Conservation (phyloP, 2,797 vertebrate genomes). For the Botia kubotai region DNA sequence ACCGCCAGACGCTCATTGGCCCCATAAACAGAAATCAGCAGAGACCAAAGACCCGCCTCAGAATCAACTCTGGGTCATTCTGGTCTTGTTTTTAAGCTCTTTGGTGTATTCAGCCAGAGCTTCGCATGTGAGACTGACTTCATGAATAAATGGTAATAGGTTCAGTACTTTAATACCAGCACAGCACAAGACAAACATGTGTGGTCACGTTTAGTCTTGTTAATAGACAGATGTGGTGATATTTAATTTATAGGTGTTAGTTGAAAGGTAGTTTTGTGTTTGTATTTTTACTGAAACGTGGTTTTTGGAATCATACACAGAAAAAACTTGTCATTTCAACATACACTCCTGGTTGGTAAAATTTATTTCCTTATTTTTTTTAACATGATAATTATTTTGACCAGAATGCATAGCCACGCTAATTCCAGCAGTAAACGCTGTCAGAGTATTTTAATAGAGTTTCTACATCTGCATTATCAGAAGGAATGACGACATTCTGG, state of each 20-base stretch:
- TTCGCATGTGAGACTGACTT: slow-evolving; percentile 6
- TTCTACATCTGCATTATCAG: background rate
- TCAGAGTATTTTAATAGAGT: background rate
- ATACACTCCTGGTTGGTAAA: too few relatives aligned
- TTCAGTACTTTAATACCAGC: slow-evolving; percentile 15
- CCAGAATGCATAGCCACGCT: too few relatives aligned
- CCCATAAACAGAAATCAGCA: slow-evolving; percentile 51
- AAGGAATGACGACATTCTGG: background rate
- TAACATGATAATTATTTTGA: too few relatives aligned
- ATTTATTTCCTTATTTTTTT: too few relatives aligned
- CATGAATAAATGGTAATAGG: slow-evolving; percentile 12
- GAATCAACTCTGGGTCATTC: slow-evolving; percentile 29
- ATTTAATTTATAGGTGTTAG: too few relatives aligned
- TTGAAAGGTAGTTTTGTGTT: too few relatives aligned
- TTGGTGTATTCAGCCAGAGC: background rate
- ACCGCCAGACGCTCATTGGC: slow-evolving; percentile 53
- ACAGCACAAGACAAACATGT: background rate
- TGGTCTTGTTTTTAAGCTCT: slow-evolving; percentile 1
- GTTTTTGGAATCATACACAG: too few relatives aligned
- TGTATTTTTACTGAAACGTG: too few relatives aligned
- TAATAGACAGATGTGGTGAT: too few relatives aligned
- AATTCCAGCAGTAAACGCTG: background rate
- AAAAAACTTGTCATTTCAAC: too few relatives aligned
- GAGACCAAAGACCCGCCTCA: slow-evolving; percentile 10
- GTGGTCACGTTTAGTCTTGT: too few relatives aligned